Conservation (phyloP, 2,888 invertebrate genomes). For the Drosophila planitibia region DNA sequence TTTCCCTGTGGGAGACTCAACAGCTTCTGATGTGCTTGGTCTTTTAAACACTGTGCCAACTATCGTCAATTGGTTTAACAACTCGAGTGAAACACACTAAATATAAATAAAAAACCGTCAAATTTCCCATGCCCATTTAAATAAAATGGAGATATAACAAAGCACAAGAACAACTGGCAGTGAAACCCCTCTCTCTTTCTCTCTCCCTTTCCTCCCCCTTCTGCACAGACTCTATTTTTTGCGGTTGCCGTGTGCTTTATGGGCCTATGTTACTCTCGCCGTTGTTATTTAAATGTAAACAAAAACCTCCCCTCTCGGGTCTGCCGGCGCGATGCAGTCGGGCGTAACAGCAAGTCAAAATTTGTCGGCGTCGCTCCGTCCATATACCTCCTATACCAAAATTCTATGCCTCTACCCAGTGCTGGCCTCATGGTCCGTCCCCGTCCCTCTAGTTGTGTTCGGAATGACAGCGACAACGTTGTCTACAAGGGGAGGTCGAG, state of each 20-base stretch:
- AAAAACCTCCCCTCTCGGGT: slow-evolving; percentile 19
- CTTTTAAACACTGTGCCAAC: slow-evolving; percentile 32
- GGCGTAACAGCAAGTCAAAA: slow-evolving; percentile 73
- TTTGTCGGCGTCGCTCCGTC: slow-evolving; percentile 60
- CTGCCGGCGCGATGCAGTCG: slow-evolving; percentile 52
- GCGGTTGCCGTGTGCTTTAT: slow-evolving; percentile 67
- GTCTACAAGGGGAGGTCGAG: slow-evolving; percentile 40
- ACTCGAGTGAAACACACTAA: slow-evolving; percentile 32
- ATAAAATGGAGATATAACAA: slow-evolving; percentile 5
- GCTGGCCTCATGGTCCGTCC: neutral
- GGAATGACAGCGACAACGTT: slow-evolving; percentile 43
- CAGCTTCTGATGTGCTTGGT: slow-evolving; percentile 9
- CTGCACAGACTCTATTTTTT: slow-evolving; percentile 24
- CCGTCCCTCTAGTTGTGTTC: slow-evolving; percentile 21
- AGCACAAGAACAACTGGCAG: slow-evolving; percentile 25
- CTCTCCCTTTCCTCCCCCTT: neutral
- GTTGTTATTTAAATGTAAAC: slow-evolving; percentile 58
- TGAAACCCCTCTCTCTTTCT: neutral
- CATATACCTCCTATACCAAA: slow-evolving; percentile 46
- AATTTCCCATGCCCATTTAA: slow-evolving; percentile 61
- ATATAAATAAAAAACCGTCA: slow-evolving; percentile 15
- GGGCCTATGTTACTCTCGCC: slow-evolving; percentile 35
- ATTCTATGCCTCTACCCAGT: slow-evolving; percentile 12
- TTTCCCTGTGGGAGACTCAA: slow-evolving; percentile 4
- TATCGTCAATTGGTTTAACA: slow-evolving; percentile 53